phyloP scores from a whole-genome alignment of 2,113 vertebrate genomes.

The Crotalus horridus region DNA sequence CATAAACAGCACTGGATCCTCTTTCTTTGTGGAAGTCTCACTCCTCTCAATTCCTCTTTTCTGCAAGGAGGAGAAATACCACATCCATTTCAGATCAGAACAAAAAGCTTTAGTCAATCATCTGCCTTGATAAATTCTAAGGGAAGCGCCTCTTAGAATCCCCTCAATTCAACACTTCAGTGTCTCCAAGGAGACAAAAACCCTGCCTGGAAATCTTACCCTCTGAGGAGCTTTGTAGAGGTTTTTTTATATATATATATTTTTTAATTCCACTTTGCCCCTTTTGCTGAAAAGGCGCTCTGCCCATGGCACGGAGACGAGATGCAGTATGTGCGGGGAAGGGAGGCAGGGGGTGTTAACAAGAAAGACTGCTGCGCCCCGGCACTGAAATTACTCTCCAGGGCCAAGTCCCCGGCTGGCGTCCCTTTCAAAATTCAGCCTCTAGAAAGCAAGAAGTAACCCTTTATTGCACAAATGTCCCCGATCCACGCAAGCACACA shows the following conservation, averaged over 20 bases:
- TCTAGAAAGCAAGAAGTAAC: not conserved
- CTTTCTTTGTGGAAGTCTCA: not conserved
- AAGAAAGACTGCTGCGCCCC: not conserved
- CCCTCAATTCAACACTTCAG: not conserved
- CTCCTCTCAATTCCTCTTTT: not conserved
- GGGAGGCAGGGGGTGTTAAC: not conserved
- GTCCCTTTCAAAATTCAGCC: not conserved
- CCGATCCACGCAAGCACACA: not conserved
- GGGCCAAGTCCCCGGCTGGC: not conserved
- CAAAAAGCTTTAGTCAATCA: not conserved
- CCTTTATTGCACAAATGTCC: slow-evolving; percentile 3
- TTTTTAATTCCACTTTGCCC: no score
- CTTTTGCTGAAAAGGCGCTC: not conserved
- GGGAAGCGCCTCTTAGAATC: not conserved
- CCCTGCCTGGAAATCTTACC: not conserved
- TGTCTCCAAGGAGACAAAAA: not conserved
- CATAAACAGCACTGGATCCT: not conserved
- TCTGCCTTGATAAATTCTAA: not conserved
- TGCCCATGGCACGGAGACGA: not conserved
- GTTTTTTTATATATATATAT: not conserved
- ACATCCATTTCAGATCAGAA: not conserved
- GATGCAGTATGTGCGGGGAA: no score
- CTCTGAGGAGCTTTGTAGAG: not conserved
- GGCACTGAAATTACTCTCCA: not conserved
- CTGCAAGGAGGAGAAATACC: not conserved